These are phyloP conservation scores for Gracilinanus agilis DNA, from an alignment of 2,113 vertebrate species.

Conservation along the genomic window DNA sequence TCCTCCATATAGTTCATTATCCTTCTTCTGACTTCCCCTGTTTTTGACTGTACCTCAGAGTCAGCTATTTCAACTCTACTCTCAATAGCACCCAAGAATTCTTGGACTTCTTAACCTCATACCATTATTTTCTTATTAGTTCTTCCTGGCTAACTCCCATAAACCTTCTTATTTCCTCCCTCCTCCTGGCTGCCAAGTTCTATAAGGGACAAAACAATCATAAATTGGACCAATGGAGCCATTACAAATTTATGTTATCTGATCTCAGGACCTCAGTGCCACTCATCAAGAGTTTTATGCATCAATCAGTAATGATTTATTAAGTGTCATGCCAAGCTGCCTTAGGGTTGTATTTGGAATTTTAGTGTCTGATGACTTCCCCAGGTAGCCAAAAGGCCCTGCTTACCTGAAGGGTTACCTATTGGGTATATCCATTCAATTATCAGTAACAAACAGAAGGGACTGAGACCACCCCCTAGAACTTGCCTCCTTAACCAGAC, in stretches of 20 bases:
- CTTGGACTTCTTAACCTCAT: not conserved
- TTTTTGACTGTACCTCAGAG: not conserved
- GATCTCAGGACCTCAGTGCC: not conserved
- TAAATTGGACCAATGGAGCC: not conserved
- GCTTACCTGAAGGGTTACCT: conserved; percentile 5
- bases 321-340: not conserved
- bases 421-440: not conserved
- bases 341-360: not conserved
- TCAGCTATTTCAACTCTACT: not conserved
- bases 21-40: not conserved
- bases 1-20: not conserved
- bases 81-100: not conserved
- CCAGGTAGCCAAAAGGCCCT: not conserved
- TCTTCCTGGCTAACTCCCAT: not conserved
- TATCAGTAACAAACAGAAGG: conserved; percentile 28
- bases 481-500: conserved; percentile 30
- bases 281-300: not conserved
- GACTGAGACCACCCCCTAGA: conserved; percentile 13
- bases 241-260: not conserved
- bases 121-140: not conserved
- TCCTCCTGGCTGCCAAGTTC: not conserved
- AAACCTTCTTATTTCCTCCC: not conserved
- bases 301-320: not conserved
- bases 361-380: not conserved
- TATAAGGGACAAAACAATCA: not conserved